These are phyloP conservation scores for Hesperophylax magnus DNA, from an alignment of 1,140 invertebrate genomes.

Conservation along the genomic window DNA sequence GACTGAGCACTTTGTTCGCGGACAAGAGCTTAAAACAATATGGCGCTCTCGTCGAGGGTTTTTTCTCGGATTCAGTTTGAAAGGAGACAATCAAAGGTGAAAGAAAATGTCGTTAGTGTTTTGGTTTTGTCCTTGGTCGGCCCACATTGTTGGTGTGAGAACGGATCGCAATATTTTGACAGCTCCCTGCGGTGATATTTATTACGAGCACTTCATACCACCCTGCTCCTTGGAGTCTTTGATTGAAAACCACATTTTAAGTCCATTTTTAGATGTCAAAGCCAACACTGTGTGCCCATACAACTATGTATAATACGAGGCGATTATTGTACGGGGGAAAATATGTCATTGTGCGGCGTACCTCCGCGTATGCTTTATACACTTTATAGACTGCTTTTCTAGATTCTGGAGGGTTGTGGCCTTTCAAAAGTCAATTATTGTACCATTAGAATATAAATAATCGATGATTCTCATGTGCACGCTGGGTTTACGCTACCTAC, in stretches of 20 bases:
- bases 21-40: conserved; percentile 42
- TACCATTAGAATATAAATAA: no score
- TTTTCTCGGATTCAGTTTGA: conserved; percentile 37
- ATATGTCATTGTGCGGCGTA: not conserved
- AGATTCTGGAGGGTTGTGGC: not conserved
- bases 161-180: conserved; percentile 56
- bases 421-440: not conserved
- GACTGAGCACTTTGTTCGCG: conserved; percentile 25
- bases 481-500: no score
- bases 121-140: conserved; percentile 49
- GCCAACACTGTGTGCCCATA: conserved; percentile 8
- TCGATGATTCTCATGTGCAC: no score
- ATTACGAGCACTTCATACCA: conserved; percentile 41
- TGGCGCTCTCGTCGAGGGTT: conserved; percentile 19
- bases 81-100: conserved; percentile 40
- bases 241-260: conserved; percentile 35
- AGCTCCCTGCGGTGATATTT: conserved; percentile 55
- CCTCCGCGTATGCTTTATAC: conserved; percentile 3
- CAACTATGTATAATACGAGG: not conserved
- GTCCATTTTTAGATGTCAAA: conserved; percentile 28
- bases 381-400: not conserved
- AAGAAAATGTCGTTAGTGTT: conserved; percentile 54
- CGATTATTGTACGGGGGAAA: not conserved
- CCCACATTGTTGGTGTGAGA: conserved; percentile 51
- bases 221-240: conserved; percentile 26